Conservation (phyloP, 2,113 vertebrate species). For the Aegypius monachus region DNA sequence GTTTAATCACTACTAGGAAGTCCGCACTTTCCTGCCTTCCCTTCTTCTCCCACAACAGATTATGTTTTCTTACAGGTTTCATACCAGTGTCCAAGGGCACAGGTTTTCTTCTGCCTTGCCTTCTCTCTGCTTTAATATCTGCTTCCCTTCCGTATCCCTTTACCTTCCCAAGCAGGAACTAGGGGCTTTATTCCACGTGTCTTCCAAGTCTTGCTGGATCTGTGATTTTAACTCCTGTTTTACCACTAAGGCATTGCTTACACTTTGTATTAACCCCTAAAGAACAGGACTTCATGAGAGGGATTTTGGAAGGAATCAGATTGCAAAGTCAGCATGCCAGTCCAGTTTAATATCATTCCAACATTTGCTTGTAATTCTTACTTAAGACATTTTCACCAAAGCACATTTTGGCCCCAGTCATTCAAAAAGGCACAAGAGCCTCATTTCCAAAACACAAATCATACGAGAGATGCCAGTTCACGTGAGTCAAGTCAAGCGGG, state of each 20-base stretch:
- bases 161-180: background rate
- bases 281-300: background rate
- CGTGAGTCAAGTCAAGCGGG: rapidly evolving
- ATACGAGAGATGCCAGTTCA: background rate
- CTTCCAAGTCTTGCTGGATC: background rate
- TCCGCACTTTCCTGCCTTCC: background rate
- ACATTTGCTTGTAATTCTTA: background rate
- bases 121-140: background rate
- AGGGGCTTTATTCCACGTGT: background rate
- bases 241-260: background rate
- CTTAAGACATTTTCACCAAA: background rate
- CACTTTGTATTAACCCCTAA: background rate
- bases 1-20: background rate
- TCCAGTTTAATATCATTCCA: background rate
- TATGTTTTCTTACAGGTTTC: background rate
- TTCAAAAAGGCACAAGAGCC: background rate
- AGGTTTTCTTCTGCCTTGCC: background rate
- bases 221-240: background rate
- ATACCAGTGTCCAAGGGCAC: background rate
- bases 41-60: background rate
- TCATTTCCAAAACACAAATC: background rate
- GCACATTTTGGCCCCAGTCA: background rate
- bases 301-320: background rate
- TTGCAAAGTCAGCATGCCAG: background rate
- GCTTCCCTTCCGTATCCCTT: background rate